These are phyloP conservation scores for Halocynthia aurantium DNA, from an alignment of 23 tunicate species.

Conservation along the genomic window DNA sequence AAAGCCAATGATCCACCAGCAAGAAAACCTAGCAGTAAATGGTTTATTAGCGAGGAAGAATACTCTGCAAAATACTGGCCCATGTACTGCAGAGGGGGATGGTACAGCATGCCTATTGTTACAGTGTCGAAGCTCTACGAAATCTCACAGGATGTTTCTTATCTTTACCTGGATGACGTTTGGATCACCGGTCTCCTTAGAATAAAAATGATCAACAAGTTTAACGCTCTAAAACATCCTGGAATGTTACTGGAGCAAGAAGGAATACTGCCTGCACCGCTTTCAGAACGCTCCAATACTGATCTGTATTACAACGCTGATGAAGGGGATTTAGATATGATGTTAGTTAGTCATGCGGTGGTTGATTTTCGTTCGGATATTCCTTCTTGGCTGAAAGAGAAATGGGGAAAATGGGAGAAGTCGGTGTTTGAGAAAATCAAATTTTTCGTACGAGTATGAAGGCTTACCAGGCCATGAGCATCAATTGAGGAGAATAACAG, in stretches of 20 bases:
- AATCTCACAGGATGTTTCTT: slow-evolving; percentile 15
- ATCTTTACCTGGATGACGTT: slow-evolving; percentile 39
- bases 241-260: too few species aligned
- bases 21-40: slow-evolving; percentile 14
- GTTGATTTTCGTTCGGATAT: too few species aligned
- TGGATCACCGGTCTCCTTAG: slow-evolving; percentile 67
- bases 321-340: neutral
- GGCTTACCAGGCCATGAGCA: too few species aligned
- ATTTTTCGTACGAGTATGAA: too few species aligned
- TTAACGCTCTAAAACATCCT: too few species aligned
- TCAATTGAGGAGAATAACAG: too few species aligned
- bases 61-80: slow-evolving; percentile 38
- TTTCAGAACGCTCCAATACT: neutral
- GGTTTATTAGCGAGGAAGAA: slow-evolving; percentile 33
- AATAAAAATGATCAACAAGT: slow-evolving; percentile 26
- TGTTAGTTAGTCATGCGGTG: neutral
- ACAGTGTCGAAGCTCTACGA: slow-evolving; percentile 13
- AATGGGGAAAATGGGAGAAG: neutral
- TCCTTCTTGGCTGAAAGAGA: too few species aligned
- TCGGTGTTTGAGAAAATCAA: neutral
- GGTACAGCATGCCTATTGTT: slow-evolving; percentile 23
- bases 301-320: neutral
- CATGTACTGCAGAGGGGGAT: slow-evolving; percentile 45
- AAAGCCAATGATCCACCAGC: slow-evolving; percentile 23
- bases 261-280: neutral